These are phyloP conservation scores for Mola mola DNA, from an alignment of 2,113 vertebrate genomes.

Conservation along the genomic window DNA sequence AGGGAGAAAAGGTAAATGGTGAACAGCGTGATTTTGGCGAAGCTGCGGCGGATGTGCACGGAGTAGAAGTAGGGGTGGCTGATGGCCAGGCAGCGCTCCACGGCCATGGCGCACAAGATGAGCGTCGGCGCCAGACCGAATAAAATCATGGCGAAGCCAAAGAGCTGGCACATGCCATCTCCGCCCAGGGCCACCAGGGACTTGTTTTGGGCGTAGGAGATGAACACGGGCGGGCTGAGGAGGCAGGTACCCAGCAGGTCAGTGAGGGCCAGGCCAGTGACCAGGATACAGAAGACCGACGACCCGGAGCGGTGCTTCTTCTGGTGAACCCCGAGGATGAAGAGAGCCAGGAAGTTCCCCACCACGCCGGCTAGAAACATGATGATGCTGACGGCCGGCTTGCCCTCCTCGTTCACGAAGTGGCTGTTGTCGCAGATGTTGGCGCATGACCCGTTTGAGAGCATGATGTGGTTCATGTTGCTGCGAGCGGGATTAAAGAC, in stretches of 20 bases:
- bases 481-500: background rate
- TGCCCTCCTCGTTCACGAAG: slow-evolving; percentile 68
- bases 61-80: slow-evolving; percentile 90
- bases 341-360: slow-evolving; percentile 88
- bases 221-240: slow-evolving; percentile 88
- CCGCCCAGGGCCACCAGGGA: slow-evolving; percentile 79
- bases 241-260: slow-evolving; percentile 90
- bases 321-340: slow-evolving; percentile 85
- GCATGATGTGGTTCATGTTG: slow-evolving; percentile 57
- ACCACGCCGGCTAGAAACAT: slow-evolving; percentile 88
- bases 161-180: slow-evolving; percentile 79
- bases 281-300: slow-evolving; percentile 88
- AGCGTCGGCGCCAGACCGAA: slow-evolving; percentile 88
- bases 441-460: slow-evolving; percentile 66
- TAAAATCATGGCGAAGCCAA: slow-evolving; percentile 89
- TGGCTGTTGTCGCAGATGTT: slow-evolving; percentile 55
- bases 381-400: slow-evolving; percentile 79
- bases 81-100: slow-evolving; percentile 92
- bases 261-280: slow-evolving; percentile 87
- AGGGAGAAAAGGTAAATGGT: slow-evolving; percentile 82
- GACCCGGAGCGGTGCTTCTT: slow-evolving; percentile 81
- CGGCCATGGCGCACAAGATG: slow-evolving; percentile 88
- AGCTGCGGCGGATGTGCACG: slow-evolving; percentile 77
- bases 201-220: slow-evolving; percentile 82
- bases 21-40: slow-evolving; percentile 81